phyloP scores from a whole-genome alignment of 1,140 invertebrate species.

The Saccostrea cuccullata region DNA sequence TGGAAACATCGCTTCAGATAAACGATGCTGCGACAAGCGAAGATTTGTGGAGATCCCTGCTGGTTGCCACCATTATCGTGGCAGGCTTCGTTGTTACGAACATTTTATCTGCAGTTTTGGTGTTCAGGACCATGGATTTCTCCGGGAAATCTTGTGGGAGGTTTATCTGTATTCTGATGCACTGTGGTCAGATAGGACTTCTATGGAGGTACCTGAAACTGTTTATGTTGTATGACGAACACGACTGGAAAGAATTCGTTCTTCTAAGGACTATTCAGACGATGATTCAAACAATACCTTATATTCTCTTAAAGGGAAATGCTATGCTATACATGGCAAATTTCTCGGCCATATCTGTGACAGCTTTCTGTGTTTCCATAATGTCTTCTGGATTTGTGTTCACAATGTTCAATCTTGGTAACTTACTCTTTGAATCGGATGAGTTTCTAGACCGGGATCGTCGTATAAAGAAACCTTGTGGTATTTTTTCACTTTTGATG shows the following conservation, averaged over 20 bases:
- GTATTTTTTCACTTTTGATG: constrained; percentile 40
- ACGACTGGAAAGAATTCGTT: constrained; percentile 55
- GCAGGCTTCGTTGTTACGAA: constrained; percentile 48
- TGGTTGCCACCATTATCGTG: constrained; percentile 26
- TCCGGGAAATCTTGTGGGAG: constrained; percentile 46
- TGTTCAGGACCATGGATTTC: constrained; percentile 55
- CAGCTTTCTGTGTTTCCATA: constrained; percentile 17
- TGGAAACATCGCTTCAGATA: constrained; percentile 46
- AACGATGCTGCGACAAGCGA: constrained; percentile 13
- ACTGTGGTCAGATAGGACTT: constrained; percentile 48
- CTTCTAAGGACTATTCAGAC: constrained; percentile 48
- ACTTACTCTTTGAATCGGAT: constrained; percentile 53
- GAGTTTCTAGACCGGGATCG: constrained; percentile 51
- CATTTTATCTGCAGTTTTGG: constrained; percentile 49
- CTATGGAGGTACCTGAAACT: constrained; percentile 55
- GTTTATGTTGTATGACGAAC: constrained; percentile 52
- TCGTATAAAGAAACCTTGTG: constrained; percentile 49
- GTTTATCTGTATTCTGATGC: constrained; percentile 43
- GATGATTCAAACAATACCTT: constrained; percentile 52
- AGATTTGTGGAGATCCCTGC: not conserved
- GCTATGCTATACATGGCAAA: constrained; percentile 8
- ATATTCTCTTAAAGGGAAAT: constrained; percentile 46
- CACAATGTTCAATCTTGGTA: constrained; percentile 51
- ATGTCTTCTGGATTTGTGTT: constrained; percentile 44
- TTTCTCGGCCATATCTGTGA: constrained; percentile 17